phyloP scores from a whole-genome alignment of 53 echinoderm and acorn worm genomes.

The Zoroaster sp. region DNA sequence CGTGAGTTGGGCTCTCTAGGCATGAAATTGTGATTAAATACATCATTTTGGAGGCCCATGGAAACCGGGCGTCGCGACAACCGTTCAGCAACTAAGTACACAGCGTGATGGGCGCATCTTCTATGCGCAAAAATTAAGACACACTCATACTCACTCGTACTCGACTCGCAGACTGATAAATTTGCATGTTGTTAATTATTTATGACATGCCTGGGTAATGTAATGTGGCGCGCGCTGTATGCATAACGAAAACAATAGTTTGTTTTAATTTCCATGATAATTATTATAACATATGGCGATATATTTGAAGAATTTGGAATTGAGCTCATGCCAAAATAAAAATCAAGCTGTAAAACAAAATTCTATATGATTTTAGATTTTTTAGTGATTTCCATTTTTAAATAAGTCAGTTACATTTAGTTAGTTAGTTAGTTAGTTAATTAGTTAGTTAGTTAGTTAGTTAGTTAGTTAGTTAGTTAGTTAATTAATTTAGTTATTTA shows the following conservation, averaged over 20 bases:
- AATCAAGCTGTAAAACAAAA: too few species aligned
- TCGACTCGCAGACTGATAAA: not conserved
- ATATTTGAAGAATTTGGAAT: not conserved
- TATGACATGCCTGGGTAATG: not conserved
- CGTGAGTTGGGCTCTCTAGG: slow-evolving; percentile 7
- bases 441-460: too few species aligned
- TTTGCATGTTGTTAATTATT: slow-evolving; percentile 56
- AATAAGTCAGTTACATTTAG: too few species aligned
- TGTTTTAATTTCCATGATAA: not conserved
- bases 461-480: too few species aligned
- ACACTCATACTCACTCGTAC: too few species aligned
- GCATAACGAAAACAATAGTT: not conserved
- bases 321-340: too few species aligned
- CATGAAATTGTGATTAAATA: slow-evolving; percentile 8
- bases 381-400: too few species aligned
- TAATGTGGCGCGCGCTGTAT: slow-evolving; percentile 10
- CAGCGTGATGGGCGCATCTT: not conserved
- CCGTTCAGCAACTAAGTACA: not conserved
- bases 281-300: not conserved
- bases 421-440: too few species aligned
- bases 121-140: not conserved
- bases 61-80: not conserved
- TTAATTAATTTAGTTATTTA: too few species aligned
- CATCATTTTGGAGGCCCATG: slow-evolving; percentile 23
- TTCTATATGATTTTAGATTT: too few species aligned